Evolutionary conservation across 2,797 vertebrate genomes (phyloP).

Genomic region (Enteromius thamalakanensis): DNA sequence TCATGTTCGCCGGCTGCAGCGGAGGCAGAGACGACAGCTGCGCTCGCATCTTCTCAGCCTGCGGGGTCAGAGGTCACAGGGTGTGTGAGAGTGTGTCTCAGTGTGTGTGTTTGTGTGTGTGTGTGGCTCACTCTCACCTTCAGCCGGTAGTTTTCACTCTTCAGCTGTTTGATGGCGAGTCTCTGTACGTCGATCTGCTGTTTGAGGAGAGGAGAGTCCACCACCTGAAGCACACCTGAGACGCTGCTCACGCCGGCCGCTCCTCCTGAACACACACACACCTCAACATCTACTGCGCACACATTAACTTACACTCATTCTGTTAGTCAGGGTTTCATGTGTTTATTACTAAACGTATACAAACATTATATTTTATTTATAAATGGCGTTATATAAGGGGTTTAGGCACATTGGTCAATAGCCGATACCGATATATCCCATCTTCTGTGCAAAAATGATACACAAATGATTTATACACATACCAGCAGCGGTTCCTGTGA

Average conservation of each 20-base stretch:
- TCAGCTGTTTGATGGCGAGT: constrained; percentile 90
- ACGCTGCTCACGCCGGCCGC: not conserved
- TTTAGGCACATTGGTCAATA: too few species aligned
- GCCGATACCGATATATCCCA: too few species aligned
- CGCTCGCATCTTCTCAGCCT: constrained; percentile 89
- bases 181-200: constrained; percentile 93
- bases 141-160: constrained; percentile 91
- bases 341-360: too few species aligned
- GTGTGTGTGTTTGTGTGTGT: not conserved
- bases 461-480: too few species aligned
- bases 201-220: constrained; percentile 91
- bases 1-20: constrained; percentile 80
- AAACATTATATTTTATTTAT: too few species aligned
- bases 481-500: constrained; percentile 75
- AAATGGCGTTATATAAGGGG: too few species aligned
- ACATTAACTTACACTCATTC: too few species aligned
- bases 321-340: too few species aligned
- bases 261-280: constrained; percentile 64
- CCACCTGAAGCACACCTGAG: constrained; percentile 83
- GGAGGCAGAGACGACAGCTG: constrained; percentile 86
- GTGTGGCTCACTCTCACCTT: constrained; percentile 75
- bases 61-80: constrained; percentile 33
- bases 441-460: too few species aligned
- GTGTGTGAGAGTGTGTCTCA: not conserved
- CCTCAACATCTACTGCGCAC: too few species aligned